Percentiles rank a stretch among this genome's conserved stretches.
Evolutionary conservation across 2,888 invertebrate species (phyloP).

Genomic region (Chrysotoxum bicinctum): DNA sequence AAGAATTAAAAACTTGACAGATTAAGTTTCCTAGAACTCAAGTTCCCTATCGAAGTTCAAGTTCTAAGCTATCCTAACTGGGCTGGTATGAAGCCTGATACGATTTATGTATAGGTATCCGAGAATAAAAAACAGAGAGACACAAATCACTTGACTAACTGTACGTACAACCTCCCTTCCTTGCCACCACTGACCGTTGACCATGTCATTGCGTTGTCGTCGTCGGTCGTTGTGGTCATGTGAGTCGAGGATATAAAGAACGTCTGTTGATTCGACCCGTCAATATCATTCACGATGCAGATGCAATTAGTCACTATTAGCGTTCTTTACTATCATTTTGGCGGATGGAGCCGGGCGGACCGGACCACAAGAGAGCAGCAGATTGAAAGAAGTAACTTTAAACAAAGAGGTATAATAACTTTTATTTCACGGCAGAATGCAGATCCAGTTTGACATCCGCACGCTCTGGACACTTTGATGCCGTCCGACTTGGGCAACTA

Average conservation of each 20-base stretch:
- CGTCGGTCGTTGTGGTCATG: constrained; percentile 43
- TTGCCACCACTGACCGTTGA: constrained; percentile 23
- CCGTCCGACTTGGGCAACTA: constrained; percentile 42
- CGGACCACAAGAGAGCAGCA: neutral
- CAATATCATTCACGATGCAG: constrained; percentile 68
- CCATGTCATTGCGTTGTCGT: constrained; percentile 38
- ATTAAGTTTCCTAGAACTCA: too few species aligned
- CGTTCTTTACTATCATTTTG: constrained; percentile 68
- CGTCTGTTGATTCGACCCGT: constrained; percentile 58
- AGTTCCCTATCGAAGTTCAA: neutral
- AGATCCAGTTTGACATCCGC: constrained; percentile 61
- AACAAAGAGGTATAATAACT: constrained; percentile 66
- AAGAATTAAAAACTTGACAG: too few species aligned
- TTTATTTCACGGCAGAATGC: constrained; percentile 51
- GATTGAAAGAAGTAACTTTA: constrained; percentile 25
- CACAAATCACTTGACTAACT: neutral
- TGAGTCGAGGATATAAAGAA: constrained; percentile 54
- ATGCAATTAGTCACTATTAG: constrained; percentile 72
- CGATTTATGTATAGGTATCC: too few species aligned
- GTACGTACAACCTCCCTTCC: neutral
- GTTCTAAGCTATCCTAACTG: neutral
- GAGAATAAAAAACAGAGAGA: too few species aligned
- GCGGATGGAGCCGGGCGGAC: constrained; percentile 34
- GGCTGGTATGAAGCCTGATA: neutral
- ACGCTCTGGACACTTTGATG: constrained; percentile 62